Evolutionary conservation across 2,888 invertebrate species (phyloP).

Genomic region (Drosophila neutralis): DNA sequence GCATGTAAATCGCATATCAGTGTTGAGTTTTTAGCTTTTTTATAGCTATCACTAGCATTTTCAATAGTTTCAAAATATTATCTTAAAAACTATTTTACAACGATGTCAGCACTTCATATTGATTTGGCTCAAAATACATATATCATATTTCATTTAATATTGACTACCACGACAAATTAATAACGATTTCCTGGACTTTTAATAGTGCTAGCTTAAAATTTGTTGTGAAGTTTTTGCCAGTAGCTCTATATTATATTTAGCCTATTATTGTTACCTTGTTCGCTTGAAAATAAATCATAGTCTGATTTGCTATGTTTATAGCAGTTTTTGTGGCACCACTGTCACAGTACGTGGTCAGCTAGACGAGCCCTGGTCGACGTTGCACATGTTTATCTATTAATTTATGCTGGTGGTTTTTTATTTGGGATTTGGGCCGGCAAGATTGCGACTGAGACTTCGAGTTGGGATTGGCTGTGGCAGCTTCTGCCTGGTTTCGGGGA

Average conservation of each 20-base stretch:
- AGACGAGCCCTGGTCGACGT: constrained; percentile 17
- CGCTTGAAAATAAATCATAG: background rate
- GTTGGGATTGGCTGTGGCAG: constrained; percentile 9
- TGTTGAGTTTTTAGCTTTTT: background rate
- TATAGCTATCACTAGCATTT: background rate
- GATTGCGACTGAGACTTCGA: constrained; percentile 54
- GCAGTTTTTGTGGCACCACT: background rate
- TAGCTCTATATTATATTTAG: background rate
- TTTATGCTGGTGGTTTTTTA: constrained; percentile 78
- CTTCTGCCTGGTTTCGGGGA: constrained; percentile 49
- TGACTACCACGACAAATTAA: background rate
- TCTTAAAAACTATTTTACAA: background rate
- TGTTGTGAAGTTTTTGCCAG: background rate
- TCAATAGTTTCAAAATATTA: background rate
- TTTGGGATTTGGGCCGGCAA: constrained; percentile 46
- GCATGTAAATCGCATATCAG: constrained; percentile 29
- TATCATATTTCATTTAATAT: background rate
- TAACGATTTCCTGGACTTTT: background rate
- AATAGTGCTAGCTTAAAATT: background rate
- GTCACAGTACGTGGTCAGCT: constrained; percentile 54
- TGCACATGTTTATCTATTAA: constrained; percentile 80
- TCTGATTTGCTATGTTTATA: background rate
- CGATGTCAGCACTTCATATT: background rate
- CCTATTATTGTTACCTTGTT: background rate
- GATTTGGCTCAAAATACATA: background rate